phyloP scores from a whole-genome alignment of 2,888 invertebrate genomes.

The Callimorpha dominula region DNA sequence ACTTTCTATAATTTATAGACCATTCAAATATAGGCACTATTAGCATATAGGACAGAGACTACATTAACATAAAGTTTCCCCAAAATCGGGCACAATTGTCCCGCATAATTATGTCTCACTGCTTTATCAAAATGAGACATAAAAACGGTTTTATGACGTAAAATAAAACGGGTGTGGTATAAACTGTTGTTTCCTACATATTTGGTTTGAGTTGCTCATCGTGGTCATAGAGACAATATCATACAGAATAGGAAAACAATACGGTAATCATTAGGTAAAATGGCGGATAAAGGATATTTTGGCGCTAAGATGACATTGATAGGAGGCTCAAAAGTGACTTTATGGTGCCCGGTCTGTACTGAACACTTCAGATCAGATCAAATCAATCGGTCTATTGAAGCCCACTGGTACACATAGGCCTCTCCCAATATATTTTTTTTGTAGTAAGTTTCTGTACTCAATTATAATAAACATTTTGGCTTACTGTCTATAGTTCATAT shows the following conservation, averaged over 20 bases:
- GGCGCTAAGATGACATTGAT: neutral
- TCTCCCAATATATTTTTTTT: no score
- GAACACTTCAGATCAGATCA: neutral
- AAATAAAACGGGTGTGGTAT: constrained; percentile 58
- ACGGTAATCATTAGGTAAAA: neutral
- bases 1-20: neutral
- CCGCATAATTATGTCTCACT: constrained; percentile 73
- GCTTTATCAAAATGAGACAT: constrained; percentile 78
- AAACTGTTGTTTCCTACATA: constrained; percentile 50
- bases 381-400: no score
- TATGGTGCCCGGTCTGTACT: neutral
- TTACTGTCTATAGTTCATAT: no score
- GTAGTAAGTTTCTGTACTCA: no score
- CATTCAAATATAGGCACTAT: constrained; percentile 44
- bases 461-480: neutral
- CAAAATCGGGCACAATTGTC: constrained; percentile 72
- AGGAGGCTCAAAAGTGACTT: neutral
- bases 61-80: constrained; percentile 78
- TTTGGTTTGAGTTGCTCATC: neutral
- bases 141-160: constrained; percentile 67
- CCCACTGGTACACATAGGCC: no score
- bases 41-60: constrained; percentile 65
- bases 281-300: neutral
- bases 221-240: neutral
- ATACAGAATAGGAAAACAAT: neutral